phyloP scores from a whole-genome alignment of 2,888 invertebrate genomes.

The Sesia bembeciformis region DNA sequence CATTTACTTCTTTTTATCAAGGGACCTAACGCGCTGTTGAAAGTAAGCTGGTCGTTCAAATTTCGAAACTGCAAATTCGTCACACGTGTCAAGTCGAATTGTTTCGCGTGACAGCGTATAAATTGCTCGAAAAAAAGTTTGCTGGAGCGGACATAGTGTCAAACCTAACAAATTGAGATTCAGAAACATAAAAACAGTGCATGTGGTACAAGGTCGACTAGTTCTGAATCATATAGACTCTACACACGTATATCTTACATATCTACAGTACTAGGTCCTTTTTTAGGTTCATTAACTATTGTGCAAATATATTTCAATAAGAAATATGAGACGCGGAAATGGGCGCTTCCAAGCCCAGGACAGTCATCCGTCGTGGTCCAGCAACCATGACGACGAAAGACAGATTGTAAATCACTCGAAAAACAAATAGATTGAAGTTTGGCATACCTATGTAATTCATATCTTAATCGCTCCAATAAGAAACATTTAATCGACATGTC shows the following conservation, averaged over 20 bases:
- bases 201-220: not conserved
- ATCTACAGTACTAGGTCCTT: not conserved
- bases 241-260: not conserved
- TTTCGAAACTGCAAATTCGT: slow-evolving; percentile 49
- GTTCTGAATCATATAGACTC: not conserved
- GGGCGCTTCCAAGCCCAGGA: slow-evolving; percentile 27
- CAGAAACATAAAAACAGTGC: slow-evolving; percentile 6
- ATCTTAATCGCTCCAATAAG: not conserved
- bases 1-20: slow-evolving; percentile 30
- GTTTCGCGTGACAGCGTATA: slow-evolving; percentile 52
- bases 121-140: slow-evolving; percentile 38
- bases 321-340: slow-evolving; percentile 58
- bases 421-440: slow-evolving; percentile 30
- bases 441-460: slow-evolving; percentile 20
- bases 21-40: slow-evolving; percentile 33
- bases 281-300: slow-evolving; percentile 11
- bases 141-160: slow-evolving; percentile 17
- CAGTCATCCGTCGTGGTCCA: slow-evolving; percentile 43
- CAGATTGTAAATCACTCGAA: slow-evolving; percentile 43
- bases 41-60: slow-evolving; percentile 4
- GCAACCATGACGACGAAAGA: slow-evolving; percentile 37
- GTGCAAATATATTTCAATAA: slow-evolving; percentile 27
- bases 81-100: slow-evolving; percentile 49
- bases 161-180: slow-evolving; percentile 24
- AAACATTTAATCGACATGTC: not conserved